Percentiles rank a stretch among this genome's conserved stretches.
Conservation (phyloP, 2,113 vertebrate genomes). For the Nesogale talazaci region DNA sequence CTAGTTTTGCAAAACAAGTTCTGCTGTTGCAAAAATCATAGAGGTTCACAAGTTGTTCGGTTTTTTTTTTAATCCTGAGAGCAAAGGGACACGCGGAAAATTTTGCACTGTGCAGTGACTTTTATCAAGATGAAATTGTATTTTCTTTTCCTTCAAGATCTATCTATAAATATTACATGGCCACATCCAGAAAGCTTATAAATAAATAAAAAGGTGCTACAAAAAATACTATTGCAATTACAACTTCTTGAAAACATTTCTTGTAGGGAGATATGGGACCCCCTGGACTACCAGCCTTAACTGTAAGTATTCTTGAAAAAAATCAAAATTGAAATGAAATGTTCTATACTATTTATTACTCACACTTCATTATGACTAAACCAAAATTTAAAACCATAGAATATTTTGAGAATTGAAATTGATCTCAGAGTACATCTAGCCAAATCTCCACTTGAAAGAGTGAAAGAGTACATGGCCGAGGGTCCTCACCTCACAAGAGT, state of each 20-base stretch:
- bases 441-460: conserved; percentile 31
- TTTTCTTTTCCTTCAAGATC: conserved; percentile 36
- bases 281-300: conserved; percentile 84
- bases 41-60: not conserved
- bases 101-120: not conserved
- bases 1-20: conserved; percentile 67
- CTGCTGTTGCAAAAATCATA: conserved; percentile 25
- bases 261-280: conserved; percentile 88
- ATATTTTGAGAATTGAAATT: conserved; percentile 24
- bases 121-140: conserved; percentile 49
- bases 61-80: conserved; percentile 55
- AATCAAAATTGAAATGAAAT: conserved; percentile 24
- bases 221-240: not conserved
- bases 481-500: not conserved
- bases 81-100: not conserved
- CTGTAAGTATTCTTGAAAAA: conserved; percentile 82
- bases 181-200: conserved; percentile 42
- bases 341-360: not conserved
- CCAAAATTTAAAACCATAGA: not conserved
- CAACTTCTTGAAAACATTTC: conserved; percentile 54
- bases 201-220: not conserved
- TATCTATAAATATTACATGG: conserved; percentile 45
- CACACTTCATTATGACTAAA: not conserved
- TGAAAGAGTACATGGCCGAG: not conserved
- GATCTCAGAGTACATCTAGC: not conserved